Conservation (phyloP, 2,113 vertebrate genomes). For the Malurus alboscapulatus region DNA sequence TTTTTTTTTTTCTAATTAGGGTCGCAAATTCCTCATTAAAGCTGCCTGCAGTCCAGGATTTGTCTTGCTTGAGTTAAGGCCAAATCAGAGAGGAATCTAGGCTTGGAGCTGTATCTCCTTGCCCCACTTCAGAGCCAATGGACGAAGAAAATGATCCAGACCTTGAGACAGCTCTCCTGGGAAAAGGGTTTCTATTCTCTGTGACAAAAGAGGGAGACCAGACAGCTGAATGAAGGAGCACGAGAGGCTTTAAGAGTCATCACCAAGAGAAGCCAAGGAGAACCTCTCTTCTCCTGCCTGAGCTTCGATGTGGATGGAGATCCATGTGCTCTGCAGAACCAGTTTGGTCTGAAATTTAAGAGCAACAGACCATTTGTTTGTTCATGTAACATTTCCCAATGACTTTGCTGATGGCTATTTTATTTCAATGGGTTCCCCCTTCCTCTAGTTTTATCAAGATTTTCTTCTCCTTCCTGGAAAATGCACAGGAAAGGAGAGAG, state of each 20-base stretch:
- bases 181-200: neutral
- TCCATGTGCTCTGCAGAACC: neutral
- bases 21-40: neutral
- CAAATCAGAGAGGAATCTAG: neutral
- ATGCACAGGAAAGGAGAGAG: neutral
- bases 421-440: neutral
- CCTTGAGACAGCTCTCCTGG: neutral
- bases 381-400: slow-evolving; percentile 1
- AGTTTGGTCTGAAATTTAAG: neutral
- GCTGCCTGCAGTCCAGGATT: slow-evolving; percentile 5
- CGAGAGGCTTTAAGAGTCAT: fast-evolving
- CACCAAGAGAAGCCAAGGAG: neutral
- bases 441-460: neutral
- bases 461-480: slow-evolving; percentile 15
- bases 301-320: neutral
- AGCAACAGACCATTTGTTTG: neutral
- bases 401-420: neutral
- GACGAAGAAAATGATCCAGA: neutral
- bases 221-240: neutral
- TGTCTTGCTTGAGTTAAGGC: slow-evolving; percentile 21
- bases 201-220: fast-evolving
- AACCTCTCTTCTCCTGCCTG: neutral
- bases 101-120: neutral
- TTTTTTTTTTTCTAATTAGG: slow-evolving; percentile 45
- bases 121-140: neutral